These are phyloP conservation scores for Galago senegalensis DNA, from an alignment of 2,797 vertebrate species.

Conservation along the genomic window DNA sequence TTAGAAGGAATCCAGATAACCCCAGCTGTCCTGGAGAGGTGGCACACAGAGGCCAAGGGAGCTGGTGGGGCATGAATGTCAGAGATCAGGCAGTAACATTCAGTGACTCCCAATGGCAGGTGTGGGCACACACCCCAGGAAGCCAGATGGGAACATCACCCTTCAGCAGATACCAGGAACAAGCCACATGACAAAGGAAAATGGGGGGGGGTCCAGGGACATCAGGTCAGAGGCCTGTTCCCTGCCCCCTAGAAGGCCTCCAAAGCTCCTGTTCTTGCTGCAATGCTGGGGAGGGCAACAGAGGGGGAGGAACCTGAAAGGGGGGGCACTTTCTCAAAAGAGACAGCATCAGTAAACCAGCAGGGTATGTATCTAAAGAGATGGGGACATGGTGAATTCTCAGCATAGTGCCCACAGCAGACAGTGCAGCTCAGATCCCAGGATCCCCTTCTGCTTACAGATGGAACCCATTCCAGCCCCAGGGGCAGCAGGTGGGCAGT, in stretches of 20 bases:
- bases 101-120: background rate
- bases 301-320: background rate
- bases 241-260: background rate
- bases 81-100: background rate
- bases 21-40: background rate
- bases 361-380: background rate
- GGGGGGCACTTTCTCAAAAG: background rate
- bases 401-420: background rate
- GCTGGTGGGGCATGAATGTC: fast-evolving
- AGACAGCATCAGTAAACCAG: fast-evolving
- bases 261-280: background rate
- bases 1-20: background rate
- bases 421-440: no score
- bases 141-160: no score
- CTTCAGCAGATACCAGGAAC: background rate
- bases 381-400: background rate
- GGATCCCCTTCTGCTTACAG: background rate
- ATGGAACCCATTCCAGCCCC: background rate
- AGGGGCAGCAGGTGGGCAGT: no score
- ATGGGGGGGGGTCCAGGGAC: background rate
- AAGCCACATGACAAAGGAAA: background rate
- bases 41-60: no score
- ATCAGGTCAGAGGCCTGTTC: background rate
- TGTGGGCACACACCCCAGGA: background rate
- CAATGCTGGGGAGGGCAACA: background rate